These are phyloP conservation scores for Phoronis australis DNA, from an alignment of 2,888 invertebrate species.

Conservation along the genomic window DNA sequence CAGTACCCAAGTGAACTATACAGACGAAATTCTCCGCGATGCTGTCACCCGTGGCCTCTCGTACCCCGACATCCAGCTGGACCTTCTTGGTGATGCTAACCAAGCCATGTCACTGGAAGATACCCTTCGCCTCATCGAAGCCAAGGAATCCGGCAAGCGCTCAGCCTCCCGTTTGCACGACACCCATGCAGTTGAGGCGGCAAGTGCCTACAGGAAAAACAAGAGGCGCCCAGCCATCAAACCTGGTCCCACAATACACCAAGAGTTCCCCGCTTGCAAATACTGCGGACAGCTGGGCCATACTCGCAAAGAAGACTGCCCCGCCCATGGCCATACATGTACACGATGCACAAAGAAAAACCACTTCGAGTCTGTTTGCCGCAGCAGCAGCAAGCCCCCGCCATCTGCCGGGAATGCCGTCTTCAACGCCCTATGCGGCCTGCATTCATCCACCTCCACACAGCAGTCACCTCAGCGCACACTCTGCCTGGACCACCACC, in stretches of 20 bases:
- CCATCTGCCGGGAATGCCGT: neutral
- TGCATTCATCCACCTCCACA: too few relatives aligned
- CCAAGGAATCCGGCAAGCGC: constrained; percentile 18
- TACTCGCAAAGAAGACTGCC: constrained; percentile 14
- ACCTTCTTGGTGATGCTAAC: constrained; percentile 16
- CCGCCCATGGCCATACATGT: constrained; percentile 19
- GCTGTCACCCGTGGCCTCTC: constrained; percentile 10
- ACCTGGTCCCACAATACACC: too few relatives aligned
- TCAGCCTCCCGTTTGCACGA: constrained; percentile 19
- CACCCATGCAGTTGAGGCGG: constrained; percentile 12
- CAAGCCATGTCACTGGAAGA: constrained; percentile 19
- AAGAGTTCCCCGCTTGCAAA: too few relatives aligned
- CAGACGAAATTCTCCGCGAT: constrained; percentile 13
- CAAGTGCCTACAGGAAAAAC: too few relatives aligned
- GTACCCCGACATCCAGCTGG: constrained; percentile 17
- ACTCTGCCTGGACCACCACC: too few relatives aligned
- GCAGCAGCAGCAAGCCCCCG: constrained; percentile 11
- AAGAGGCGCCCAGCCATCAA: too few relatives aligned
- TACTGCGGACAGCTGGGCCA: constrained; percentile 23
- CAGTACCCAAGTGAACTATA: constrained; percentile 14
- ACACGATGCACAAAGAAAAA: constrained; percentile 11
- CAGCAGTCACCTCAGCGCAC: constrained; percentile 18
- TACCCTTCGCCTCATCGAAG: constrained; percentile 15
- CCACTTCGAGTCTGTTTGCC: constrained; percentile 17
- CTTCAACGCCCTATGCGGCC: too few relatives aligned